Conservation (phyloP, 1,140 invertebrate genomes). For the Diachasmimorpha longicaudata region DNA sequence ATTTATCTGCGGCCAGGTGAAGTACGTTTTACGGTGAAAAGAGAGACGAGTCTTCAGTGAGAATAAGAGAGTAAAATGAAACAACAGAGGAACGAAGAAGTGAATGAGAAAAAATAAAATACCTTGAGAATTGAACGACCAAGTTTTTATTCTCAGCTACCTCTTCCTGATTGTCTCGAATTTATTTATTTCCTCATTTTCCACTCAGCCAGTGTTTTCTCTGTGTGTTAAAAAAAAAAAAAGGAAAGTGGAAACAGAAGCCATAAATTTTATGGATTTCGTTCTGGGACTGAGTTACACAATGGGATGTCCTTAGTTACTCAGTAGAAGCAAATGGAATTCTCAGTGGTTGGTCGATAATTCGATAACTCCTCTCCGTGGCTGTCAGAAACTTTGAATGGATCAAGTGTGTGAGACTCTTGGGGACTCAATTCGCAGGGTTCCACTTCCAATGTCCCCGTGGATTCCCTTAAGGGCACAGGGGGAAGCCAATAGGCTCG, state of each 20-base stretch:
- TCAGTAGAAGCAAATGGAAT: constrained; percentile 21
- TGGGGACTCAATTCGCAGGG: neutral
- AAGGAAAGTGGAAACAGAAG: neutral
- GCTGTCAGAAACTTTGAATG: neutral
- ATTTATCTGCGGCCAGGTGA: constrained; percentile 17
- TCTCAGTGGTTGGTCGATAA: constrained; percentile 25
- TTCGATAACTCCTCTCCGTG: constrained; percentile 7
- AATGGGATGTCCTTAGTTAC: constrained; percentile 18
- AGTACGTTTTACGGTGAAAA: constrained; percentile 5
- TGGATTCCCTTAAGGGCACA: too few species aligned
- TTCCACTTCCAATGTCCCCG: too few species aligned
- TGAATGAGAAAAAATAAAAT: neutral
- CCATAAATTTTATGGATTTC: neutral
- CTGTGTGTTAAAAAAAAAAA: neutral
- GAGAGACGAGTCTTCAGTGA: neutral
- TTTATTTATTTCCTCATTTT: constrained; percentile 15
- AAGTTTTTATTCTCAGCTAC: neutral
- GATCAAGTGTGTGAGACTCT: neutral
- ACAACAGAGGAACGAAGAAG: neutral
- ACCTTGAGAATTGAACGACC: neutral
- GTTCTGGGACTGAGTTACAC: neutral
- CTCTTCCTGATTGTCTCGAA: constrained; percentile 1
- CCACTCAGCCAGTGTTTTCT: neutral
- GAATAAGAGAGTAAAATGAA: neutral
- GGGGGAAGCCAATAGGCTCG: too few species aligned